Conservation (phyloP, 1,140 invertebrate species). For the Neodiprion lecontei region DNA sequence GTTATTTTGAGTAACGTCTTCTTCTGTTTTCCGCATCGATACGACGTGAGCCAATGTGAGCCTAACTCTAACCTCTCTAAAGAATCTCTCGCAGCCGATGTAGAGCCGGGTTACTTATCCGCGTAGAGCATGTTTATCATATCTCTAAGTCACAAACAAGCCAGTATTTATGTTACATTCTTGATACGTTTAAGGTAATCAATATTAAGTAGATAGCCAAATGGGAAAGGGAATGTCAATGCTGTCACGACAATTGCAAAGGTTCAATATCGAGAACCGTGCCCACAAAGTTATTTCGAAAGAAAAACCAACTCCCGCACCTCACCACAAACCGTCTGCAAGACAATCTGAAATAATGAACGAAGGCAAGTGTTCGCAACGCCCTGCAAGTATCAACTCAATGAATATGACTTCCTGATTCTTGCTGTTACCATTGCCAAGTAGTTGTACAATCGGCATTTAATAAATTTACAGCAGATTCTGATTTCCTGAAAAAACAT, state of each 20-base stretch:
- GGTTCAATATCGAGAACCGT: slow-evolving; percentile 76
- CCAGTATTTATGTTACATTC: too few species aligned
- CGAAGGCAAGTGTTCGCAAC: slow-evolving; percentile 57
- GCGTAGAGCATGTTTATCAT: too few species aligned
- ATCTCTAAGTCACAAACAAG: too few species aligned
- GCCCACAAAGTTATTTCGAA: slow-evolving; percentile 71
- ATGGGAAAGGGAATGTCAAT: slow-evolving; percentile 65
- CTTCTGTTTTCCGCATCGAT: too few species aligned
- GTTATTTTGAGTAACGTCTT: too few species aligned
- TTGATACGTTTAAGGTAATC: too few species aligned
- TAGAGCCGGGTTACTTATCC: too few species aligned
- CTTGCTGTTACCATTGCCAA: not conserved
- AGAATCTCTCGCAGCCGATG: too few species aligned
- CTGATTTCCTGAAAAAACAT: slow-evolving; percentile 65
- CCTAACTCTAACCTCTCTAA: too few species aligned
- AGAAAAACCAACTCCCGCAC: slow-evolving; percentile 72
- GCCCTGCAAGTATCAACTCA: slow-evolving; percentile 22
- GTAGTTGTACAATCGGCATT: not conserved
- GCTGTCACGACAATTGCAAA: slow-evolving; percentile 59
- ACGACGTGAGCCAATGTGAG: too few species aligned
- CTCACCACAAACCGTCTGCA: slow-evolving; percentile 65
- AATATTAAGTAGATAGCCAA: slow-evolving; percentile 19
- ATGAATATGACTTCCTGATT: slow-evolving; percentile 14
- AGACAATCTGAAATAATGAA: slow-evolving; percentile 68
- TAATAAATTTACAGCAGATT: slow-evolving; percentile 61